Evolutionary conservation across 2,113 vertebrate genomes (phyloP), one percentile per base, ranked within the genome.

Genomic region (Centropus unirufus): DNA sequence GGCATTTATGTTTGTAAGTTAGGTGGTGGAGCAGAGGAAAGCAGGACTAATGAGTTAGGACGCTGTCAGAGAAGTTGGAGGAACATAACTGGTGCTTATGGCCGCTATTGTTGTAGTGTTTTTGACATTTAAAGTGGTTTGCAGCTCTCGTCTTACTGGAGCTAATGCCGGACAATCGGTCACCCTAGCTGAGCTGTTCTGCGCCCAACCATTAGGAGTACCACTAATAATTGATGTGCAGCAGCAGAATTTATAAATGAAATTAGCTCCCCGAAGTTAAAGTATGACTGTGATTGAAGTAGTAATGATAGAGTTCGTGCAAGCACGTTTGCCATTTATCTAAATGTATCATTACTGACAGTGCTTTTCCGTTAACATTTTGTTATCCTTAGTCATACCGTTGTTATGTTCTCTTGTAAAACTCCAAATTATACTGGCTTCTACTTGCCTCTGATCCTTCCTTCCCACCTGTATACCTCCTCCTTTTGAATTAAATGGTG

Each of bases 101-200:
- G 57, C 93, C 40, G 9, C 88, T 88, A 90, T 64, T 81, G 79
- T 83, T 91, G 75, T 76, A 34, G 58, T 4, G 87, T 93, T 93
- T 92, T 92, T 95, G 92, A 93, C 89, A 93, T 90, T 90, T 93
- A 62, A 93, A 95, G 92, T 94, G 95, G 79, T 89, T 93, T 96
- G 87, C 79, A 92, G 73, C 69, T 90, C 87, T 86, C 89, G 29
- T 81, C 57, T 93, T 94, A 39, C 77, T 90, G 86, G 70, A 90
- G 70, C 59, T 92, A 83, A 87, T 85, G 92, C 89, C 81, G 93
- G 89, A 84, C 80, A 69, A 83, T 93, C 66, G 79, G 52, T 84
- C 87, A 78, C 54, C 66, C 89, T 39, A 22, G 58, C 36, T 17
- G 12, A 90, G 74, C 63, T 30, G 52, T 54, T 83, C n/a, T 29